Base-by-base conservation (phyloP, 2,888 invertebrate genomes). In the Anarsia innoxiella region DNA sequence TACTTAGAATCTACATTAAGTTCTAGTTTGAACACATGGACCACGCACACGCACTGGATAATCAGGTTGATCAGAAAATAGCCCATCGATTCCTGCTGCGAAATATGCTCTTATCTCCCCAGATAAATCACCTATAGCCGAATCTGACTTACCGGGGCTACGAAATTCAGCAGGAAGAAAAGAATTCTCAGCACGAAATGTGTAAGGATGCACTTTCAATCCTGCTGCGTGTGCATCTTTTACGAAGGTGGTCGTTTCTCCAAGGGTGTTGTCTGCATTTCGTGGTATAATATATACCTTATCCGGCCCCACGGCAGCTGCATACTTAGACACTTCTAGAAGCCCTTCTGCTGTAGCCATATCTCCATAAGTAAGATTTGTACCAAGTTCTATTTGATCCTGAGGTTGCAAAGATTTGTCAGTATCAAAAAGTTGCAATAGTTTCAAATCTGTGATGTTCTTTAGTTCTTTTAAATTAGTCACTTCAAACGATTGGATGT, bases 401-500 rank as follows among this genome's bases (percentile, higher is more conserved):
- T 53, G 68, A 9, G 83, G 82, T 36, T 65, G 63, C 3, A 38
- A 27, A 1, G 55, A 41, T 25, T 53, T 55, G 15, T 51, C 45
- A 10, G 68, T 66, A 6, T 23, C 12, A 1, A 42, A 59, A 8
- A 84, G 46, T 48, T 84, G 83, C 25, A 83, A 42, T 3, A 84
- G 51, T 12, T 70, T 57, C 5, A 84, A 48, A 25, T 59, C 49
- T 1, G 83, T 82, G 0, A 80, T 60, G 13, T 56, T 53, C 48
- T 70, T 77, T 0, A 84, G 50, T 42, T 67, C 59, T 46, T 76
- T 77, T 30, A 84, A 59, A 49, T 80, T 82, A 32, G 49, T 68
- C 0, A 82, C 55, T 66, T 84, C 82, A 37, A 84, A 80, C 0
- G 83, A 84, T 49, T 84, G 83, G 26, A 84, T 83, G 33, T 74